phyloP scores from a whole-genome alignment of 1,140 invertebrate genomes.

The Carposina sasakii region DNA sequence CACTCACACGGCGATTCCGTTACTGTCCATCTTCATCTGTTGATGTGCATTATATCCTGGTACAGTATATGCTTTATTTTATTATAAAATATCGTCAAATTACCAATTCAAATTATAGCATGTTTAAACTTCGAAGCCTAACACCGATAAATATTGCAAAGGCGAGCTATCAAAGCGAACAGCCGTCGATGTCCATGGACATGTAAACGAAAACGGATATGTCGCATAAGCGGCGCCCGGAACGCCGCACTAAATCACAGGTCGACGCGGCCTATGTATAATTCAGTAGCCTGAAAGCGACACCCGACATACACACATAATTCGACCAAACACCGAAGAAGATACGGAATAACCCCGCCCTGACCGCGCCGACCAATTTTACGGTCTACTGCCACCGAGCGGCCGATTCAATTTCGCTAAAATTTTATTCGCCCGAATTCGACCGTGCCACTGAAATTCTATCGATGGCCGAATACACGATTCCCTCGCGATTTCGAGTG shows the following conservation, averaged over 20 bases:
- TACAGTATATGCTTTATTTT: no score
- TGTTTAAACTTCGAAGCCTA: no score
- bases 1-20: no score
- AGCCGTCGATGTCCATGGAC: slow-evolving; percentile 17
- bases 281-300: slow-evolving; percentile 51
- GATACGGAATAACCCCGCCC: slow-evolving; percentile 16
- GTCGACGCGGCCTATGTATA: slow-evolving; percentile 53
- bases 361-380: slow-evolving; percentile 59
- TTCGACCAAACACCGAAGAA: slow-evolving; percentile 41
- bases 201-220: slow-evolving; percentile 45
- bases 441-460: slow-evolving; percentile 54
- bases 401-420: slow-evolving; percentile 65
- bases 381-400: slow-evolving; percentile 48
- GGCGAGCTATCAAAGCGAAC: no score
- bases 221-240: slow-evolving; percentile 37
- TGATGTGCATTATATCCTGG: no score
- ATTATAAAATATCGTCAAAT: no score
- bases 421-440: slow-evolving; percentile 64
- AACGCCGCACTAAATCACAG: slow-evolving; percentile 55
- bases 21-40: no score
- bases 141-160: no score
- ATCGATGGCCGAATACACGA: slow-evolving; percentile 49
- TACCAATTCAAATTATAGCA: no score
- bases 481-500: slow-evolving; percentile 40
- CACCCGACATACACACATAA: slow-evolving; percentile 45